Evolutionary conservation across 2,113 vertebrate genomes (phyloP), one percentile per base, ranked within the genome.

Genomic region (Rhinichthys klamathensis): DNA sequence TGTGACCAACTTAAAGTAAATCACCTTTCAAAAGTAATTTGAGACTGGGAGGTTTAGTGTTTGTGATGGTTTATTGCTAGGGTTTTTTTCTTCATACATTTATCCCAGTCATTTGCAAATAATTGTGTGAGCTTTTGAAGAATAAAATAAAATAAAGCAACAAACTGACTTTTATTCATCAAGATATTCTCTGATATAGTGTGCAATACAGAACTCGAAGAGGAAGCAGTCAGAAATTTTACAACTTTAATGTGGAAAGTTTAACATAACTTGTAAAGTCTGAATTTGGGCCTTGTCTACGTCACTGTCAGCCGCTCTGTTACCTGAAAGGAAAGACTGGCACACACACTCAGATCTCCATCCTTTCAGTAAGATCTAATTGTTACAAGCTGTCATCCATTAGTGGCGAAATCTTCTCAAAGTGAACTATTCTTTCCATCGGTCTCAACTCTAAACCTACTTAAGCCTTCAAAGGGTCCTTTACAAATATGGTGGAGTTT

Each of bases 21-120:
- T 74, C n/a, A 27, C 70, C 70, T 74, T 49, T 27, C 41, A 49
- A 74, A 73, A 46, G 69, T 73, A 44, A 44, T 73, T 73, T 73
- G 38, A 73, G n/a, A 74, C 41, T 25, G 10, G 41, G 13, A 49
- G 23, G 41, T 49, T 27, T 25, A 49, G 3, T 25, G 13, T 12
- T n/a, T 74, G n/a, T 3, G 4, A 38, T 41, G 67, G 9, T 38
- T 70, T 44, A n/a, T 44, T 4, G 69, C 18, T 38, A 10, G 41
- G 1, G 1, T 1, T 9, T 27, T 25, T 3, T 21, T 21, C n/a
- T 72, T 72, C 21, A 72, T 41, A 72, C 11, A 44, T 44, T 10
- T 73, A 46, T 44, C 6, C 13, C 12, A 49, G 41, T 25, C 4
- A 73, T 25, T 41, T 46, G 41, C n/a, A 23, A 73, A 46, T 13